Evolutionary conservation across 2,113 vertebrate genomes (phyloP), one percentile per base, ranked within the genome.

Genomic region (Ramphastos sulfuratus): DNA sequence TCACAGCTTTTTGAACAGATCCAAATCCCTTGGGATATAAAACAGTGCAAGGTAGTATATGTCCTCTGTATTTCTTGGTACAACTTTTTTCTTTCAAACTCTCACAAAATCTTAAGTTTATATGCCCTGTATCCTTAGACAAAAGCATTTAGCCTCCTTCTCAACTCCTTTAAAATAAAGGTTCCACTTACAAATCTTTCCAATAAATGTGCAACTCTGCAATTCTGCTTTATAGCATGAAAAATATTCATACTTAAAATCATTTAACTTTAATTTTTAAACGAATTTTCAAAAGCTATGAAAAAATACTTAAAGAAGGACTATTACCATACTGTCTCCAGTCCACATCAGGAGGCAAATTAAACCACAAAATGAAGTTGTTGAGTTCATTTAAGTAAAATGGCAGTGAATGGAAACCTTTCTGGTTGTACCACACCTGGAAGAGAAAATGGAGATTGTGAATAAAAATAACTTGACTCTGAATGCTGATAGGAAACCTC

Each of bases 341-440:
- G 65, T 98, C 96, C 71, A 33, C 86, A 46, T 73, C 6, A 33
- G 97, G 72, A 24, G 97, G 97, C 71, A 98, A 91, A 89, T 94
- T 95, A 33, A 85, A 24, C 97, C 97, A 97, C 56, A 98, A 73
- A 59, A 98, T 92, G 12, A 98, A 79, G 90, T 98, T 98, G 93
- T 97, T 98, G 10, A 98, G 94, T 37, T 96, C 96, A 85, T 98
- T 98, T 78, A 98, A 84, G 75, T 97, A 97, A 35, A 97, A 97
- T 25, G 97, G 98, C 12, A 98, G 84, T 0, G 96, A 94, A 91
- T 98, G 98, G 61, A 98, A 98, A 50, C 77, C 91, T 78, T 97
- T 97, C 82, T 98, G 98, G n/a, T 94, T 97, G 70, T 98, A 98
- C 97, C 98, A 98, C 20, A 98, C 98, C 98, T 98, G 37, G 6